Evolutionary conservation across 2,888 invertebrate genomes (phyloP), one percentile per base, ranked within the genome.

Genomic region (Parnassius smintheus): DNA sequence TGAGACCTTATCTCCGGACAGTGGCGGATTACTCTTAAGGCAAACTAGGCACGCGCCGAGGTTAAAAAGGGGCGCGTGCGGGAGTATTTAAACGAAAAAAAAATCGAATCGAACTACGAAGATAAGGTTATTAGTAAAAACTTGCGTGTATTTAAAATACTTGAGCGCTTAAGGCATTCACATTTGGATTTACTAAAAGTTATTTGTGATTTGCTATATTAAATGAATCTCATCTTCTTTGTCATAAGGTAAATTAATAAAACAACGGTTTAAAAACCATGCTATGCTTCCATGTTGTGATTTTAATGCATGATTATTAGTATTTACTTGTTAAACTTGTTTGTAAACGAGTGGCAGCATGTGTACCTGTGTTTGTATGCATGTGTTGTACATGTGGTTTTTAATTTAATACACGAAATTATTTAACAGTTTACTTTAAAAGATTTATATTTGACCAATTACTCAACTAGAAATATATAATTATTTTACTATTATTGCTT

Each of bases 281-380:
- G 4, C 11, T 25, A 51, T 52, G 49, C 54, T 62, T 64, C 54
- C 44, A 60, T 62, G 62, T 65, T 65, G 65, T 67, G 56, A 62
- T 67, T 49, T 18, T 54, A 41, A 42, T 58, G 64, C 66, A 61
- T 62, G 61, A 42, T 55, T 49, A 12, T 54, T 22, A 13, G 12
- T 50, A 13, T 9, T 18, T n/a, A 50, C 13, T 10, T 61, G 50
- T 49, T 61, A 49, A 0, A 49, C 18, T 3, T 41, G 13, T 42
- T 44, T 62, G 11, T 55, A 49, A 35, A 35, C 45, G 18, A 35
- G 8, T 10, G 22, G 44, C 44, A 51, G 59, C 63, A 63, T 63
- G 63, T 2, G 45, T 54, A 42, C 22, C 54, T 35, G 22, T 57
- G 49, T 49, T 49, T 13, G 41, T 63, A 12, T 54, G 62, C 62